Evolutionary conservation across 2,797 vertebrate species (phyloP), one percentile per base, ranked within the genome.

Genomic region (Gobionotothen gibberifrons): DNA sequence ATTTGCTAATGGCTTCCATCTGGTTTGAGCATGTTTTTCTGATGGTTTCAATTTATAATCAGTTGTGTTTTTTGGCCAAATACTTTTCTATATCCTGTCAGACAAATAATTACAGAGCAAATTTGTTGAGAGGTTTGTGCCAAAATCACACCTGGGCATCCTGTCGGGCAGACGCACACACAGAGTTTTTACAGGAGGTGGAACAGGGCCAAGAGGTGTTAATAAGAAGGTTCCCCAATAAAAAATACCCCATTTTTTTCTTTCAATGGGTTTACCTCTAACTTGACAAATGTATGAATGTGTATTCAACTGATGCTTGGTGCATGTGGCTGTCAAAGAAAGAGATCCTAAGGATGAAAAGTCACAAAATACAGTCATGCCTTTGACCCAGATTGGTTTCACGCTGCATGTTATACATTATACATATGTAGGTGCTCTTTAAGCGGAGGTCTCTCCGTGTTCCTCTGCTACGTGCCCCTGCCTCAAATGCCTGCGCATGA

Each of bases 1-100:
- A 87, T 82, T 85, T 78, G 74, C 76, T 93, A 94, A 95, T 93
- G 77, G 85, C 59, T 90, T 81, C 89, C 94, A 94, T 93, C 89
- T 94, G 94, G 87, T 88, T 83, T 36, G 17, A 82, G 83, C 81
- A 72, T 82, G 78, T 84, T 90, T 36, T 84, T 84, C 82, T 87
- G 82, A 79, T 87, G 73, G 76, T 88, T 93, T 91, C 80, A 89
- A 82, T 92, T 92, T 90, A 89, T 91, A 91, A 84, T 90, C 79
- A 87, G 85, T 90, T 85, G 52, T 74, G 65, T 55, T 82, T 85
- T 85, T 76, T 69, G 88, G 82, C 71, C 74, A 89, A 90, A 89
- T 88, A 81, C 82, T 85, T 86, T 85, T 88, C 78, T 80, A 85
- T 80, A 85, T 92, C 90, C 90, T 88, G 84, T 87, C 81, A 82